Percentiles rank a stretch among this genome's conserved stretches.
phyloP scores from a whole-genome alignment of 2,797 vertebrate species.

The Anas bernieri region DNA sequence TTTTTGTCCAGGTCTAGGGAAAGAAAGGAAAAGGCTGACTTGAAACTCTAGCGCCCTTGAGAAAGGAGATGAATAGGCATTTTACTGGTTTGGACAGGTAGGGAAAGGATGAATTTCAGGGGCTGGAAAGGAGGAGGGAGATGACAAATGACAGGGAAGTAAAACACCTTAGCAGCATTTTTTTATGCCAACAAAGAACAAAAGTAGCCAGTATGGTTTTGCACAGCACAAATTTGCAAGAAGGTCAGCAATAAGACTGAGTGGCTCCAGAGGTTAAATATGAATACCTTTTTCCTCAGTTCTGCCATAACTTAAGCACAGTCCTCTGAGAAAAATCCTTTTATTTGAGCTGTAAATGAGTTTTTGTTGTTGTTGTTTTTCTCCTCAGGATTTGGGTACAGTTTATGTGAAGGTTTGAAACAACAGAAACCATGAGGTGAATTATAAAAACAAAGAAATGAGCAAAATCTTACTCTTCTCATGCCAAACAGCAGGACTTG shows the following conservation, averaged over 20 bases:
- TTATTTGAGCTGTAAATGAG: not conserved
- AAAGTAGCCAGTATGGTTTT: conserved; percentile 1
- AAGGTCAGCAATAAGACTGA: not conserved
- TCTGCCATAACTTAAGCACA: not conserved
- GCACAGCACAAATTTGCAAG: not conserved
- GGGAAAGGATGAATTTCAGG: conserved; percentile 20
- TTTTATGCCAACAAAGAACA: conserved; percentile 34
- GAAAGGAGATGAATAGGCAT: conserved; percentile 46
- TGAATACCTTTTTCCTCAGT: not conserved
- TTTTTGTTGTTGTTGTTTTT: not conserved
- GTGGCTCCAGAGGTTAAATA: not conserved
- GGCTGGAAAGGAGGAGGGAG: not conserved
- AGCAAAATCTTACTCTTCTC: not conserved
- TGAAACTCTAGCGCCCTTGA: conserved; percentile 32
- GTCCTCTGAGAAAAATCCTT: not conserved
- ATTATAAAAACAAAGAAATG: not conserved
- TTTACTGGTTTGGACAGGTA: conserved; percentile 39
- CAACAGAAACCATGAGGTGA: not conserved
- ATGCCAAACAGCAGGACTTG: not conserved
- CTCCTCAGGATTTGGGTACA: not conserved
- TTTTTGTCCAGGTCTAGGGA: not conserved
- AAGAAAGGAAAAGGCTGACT: not conserved
- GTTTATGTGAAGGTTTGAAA: not conserved
- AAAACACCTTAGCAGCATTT: conserved; percentile 12
- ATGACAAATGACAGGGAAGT: conserved; percentile 40